Evolutionary conservation across 2,113 vertebrate genomes (phyloP), one percentile per base, ranked within the genome.

Genomic region (Pygoscelis adeliae): DNA sequence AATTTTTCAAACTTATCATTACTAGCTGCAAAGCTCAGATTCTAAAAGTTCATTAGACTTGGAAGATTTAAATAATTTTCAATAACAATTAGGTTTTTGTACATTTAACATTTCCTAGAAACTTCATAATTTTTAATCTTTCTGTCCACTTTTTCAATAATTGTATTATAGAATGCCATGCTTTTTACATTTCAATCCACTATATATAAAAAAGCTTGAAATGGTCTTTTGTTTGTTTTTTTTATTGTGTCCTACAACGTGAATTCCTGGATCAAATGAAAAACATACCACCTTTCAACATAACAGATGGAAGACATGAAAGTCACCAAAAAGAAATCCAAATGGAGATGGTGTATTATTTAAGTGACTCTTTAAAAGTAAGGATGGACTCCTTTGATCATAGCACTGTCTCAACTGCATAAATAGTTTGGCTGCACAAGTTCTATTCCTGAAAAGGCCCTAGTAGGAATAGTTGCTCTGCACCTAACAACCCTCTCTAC

Each of bases 401-500:
- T 62, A 89, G 69, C 65, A 70, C 50, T 71, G 29, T 86, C 63
- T 50, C 80, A 84, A 58, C 32, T n/a, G 58, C 66, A 20, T 72
- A 70, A 40, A 85, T 47, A 52, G 27, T 83, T 79, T 65, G 84
- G 46, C 61, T 90, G 26, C 15, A 91, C 77, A 22, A 13, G 42
- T 58, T 97, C 87, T 98, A 49, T 97, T 95, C 83, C 70, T 92
- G 77, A 91, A 87, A 77, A 61, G 52, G 89, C 52, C 49, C 66
- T 70, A 14, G 38, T 71, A 69, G 89, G 90, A 97, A 80, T 81
- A 90, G 95, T 98, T 98, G 87, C 92, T 97, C 83, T 95, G 90
- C 58, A 96, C 84, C 92, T 86, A 94, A 32, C 46, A 36, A 52
- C 40, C 21, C 38, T 55, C 73, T 52, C 36, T 91, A 73, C 52